Evolutionary conservation across 2,888 invertebrate species (phyloP).

Genomic region (Xanthorhoe spadicearia): DNA sequence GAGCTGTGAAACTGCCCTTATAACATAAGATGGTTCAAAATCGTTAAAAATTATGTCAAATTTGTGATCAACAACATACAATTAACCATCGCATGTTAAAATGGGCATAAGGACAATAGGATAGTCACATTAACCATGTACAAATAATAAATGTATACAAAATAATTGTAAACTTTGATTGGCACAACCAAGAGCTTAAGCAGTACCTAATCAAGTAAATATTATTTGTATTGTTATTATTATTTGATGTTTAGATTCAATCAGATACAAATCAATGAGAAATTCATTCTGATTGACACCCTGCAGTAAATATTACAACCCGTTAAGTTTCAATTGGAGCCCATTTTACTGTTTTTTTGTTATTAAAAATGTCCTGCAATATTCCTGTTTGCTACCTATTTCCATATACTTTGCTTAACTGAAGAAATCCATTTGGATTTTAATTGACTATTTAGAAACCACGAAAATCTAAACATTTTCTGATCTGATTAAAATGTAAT

Average conservation of each 20-base stretch:
- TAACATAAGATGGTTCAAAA: constrained; percentile 1
- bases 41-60: no score
- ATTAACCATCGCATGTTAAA: not conserved
- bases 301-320: not conserved
- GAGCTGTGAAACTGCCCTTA: constrained; percentile 51
- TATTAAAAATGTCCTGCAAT: not conserved
- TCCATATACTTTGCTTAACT: no score
- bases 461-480: not conserved
- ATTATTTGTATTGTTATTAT: constrained; percentile 10
- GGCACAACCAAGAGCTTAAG: constrained; percentile 29
- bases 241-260: not conserved
- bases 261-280: not conserved
- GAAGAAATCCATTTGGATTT: not conserved
- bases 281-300: no score
- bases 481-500: not conserved
- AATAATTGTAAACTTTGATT: constrained; percentile 45
- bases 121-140: constrained; percentile 66
- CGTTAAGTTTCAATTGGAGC: not conserved
- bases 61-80: not conserved
- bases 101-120: constrained; percentile 63
- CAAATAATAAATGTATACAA: constrained; percentile 52
- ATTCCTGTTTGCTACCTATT: not conserved
- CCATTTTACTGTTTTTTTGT: not conserved
- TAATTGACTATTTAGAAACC: not conserved
- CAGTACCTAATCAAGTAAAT: constrained; percentile 16